These are phyloP conservation scores for Chaetodon auriga DNA, from an alignment of 2,113 vertebrate species.

Conservation along the genomic window DNA sequence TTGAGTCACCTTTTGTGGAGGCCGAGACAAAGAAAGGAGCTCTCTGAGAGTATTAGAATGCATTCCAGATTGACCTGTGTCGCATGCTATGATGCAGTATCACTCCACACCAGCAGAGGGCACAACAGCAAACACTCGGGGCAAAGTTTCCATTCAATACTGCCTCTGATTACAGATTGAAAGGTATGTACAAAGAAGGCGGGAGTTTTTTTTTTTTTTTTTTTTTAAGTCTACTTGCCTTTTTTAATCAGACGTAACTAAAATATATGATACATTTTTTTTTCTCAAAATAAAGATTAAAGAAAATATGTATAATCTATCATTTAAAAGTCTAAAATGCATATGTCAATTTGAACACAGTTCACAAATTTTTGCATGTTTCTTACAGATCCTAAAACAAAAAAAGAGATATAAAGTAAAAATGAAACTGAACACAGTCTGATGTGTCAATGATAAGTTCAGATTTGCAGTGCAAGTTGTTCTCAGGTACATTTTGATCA, in stretches of 20 bases:
- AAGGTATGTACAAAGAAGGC: slow-evolving; percentile 63
- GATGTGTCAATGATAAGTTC: slow-evolving; percentile 55
- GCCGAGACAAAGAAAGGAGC: slow-evolving; percentile 80
- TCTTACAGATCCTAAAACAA: slow-evolving; percentile 83
- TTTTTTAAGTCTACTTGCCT: slow-evolving; percentile 42
- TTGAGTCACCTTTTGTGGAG: slow-evolving; percentile 12
- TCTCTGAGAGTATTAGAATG: slow-evolving; percentile 40
- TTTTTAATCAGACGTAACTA: slow-evolving; percentile 79
- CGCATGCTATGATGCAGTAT: slow-evolving; percentile 86
- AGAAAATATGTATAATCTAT: slow-evolving; percentile 81
- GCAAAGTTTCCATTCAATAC: slow-evolving; percentile 57
- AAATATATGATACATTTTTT: slow-evolving; percentile 82
- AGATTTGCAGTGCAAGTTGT: slow-evolving; percentile 65
- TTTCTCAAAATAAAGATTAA: slow-evolving; percentile 82
- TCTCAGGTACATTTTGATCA: slow-evolving; percentile 53
- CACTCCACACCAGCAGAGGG: slow-evolving; percentile 86
- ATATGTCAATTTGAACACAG: slow-evolving; percentile 79
- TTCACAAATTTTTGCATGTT: slow-evolving; percentile 88
- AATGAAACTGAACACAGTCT: slow-evolving; percentile 50
- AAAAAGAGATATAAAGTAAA: slow-evolving; percentile 81
- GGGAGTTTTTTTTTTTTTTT: not conserved
- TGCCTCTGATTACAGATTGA: slow-evolving; percentile 57
- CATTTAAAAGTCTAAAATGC: slow-evolving; percentile 80
- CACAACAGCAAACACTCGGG: slow-evolving; percentile 73
- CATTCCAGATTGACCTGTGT: slow-evolving; percentile 49